Evolutionary conservation across 2,888 invertebrate genomes (phyloP).

Genomic region (Scaptomyza flava): DNA sequence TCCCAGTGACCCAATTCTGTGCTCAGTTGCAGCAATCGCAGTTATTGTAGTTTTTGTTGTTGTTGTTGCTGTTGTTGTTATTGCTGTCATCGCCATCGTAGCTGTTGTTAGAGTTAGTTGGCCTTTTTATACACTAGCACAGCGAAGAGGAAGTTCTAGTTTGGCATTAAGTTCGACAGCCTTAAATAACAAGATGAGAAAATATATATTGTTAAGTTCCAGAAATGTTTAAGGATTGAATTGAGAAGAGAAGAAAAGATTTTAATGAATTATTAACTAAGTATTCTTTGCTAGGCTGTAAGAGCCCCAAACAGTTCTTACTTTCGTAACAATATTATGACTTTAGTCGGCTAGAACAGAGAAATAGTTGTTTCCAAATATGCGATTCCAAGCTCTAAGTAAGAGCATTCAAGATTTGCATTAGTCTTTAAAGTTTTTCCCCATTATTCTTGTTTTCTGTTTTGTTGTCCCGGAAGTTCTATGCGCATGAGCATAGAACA

Average conservation of each 20-base stretch:
- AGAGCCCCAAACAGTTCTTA: too few relatives aligned
- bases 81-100: slow-evolving; percentile 56
- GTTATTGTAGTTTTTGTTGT: slow-evolving; percentile 41
- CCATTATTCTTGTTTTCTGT: slow-evolving; percentile 44
- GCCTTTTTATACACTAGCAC: slow-evolving; percentile 56
- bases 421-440: neutral
- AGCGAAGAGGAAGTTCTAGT: neutral
- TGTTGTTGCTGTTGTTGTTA: slow-evolving; percentile 35
- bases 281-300: too few relatives aligned
- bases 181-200: neutral
- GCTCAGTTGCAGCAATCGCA: slow-evolving; percentile 60
- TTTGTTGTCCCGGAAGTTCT: slow-evolving; percentile 74
- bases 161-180: neutral
- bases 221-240: neutral
- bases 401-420: slow-evolving; percentile 28
- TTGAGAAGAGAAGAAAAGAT: neutral
- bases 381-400: neutral
- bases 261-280: neutral
- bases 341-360: too few relatives aligned
- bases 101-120: slow-evolving; percentile 72
- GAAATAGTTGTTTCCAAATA: too few relatives aligned
- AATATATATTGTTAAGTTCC: neutral
- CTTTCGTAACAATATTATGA: neutral
- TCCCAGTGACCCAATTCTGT: slow-evolving; percentile 77
- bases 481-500: slow-evolving; percentile 71